Conservation (phyloP, 1,140 invertebrate genomes). For the Saxidomus purpurata region DNA sequence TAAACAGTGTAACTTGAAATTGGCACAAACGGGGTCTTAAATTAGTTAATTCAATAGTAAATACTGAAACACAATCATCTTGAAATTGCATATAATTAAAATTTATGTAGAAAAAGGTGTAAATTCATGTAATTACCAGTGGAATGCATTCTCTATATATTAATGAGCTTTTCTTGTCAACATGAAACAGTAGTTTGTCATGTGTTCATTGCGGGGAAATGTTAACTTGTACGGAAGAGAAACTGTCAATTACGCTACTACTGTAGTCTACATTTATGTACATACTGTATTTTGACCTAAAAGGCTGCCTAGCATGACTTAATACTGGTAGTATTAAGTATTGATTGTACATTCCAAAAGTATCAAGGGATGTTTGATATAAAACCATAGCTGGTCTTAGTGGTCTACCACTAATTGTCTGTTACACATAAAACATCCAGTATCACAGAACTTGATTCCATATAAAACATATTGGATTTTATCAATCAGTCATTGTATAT, state of each 20-base stretch:
- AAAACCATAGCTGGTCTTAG: not conserved
- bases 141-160: too few species aligned
- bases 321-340: not conserved
- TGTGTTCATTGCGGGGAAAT: not conserved
- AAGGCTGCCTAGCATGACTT: not conserved
- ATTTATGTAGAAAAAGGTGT: too few species aligned
- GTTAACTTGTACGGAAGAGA: not conserved
- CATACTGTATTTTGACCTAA: not conserved
- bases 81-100: too few species aligned
- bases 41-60: too few species aligned
- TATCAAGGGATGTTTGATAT: conserved; percentile 1
- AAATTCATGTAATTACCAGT: too few species aligned
- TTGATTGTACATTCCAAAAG: conserved; percentile 14
- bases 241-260: not conserved
- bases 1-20: too few species aligned
- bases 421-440: not conserved
- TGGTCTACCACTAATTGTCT: not conserved
- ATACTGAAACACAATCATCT: too few species aligned
- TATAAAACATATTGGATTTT: conserved; percentile 2
- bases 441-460: not conserved
- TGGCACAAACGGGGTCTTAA: too few species aligned
- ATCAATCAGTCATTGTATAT: not conserved
- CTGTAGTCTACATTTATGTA: not conserved
- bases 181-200: too few species aligned
- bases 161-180: too few species aligned